Evolutionary conservation across 2,888 invertebrate species (phyloP).

Genomic region (Nomada fabriciana): DNA sequence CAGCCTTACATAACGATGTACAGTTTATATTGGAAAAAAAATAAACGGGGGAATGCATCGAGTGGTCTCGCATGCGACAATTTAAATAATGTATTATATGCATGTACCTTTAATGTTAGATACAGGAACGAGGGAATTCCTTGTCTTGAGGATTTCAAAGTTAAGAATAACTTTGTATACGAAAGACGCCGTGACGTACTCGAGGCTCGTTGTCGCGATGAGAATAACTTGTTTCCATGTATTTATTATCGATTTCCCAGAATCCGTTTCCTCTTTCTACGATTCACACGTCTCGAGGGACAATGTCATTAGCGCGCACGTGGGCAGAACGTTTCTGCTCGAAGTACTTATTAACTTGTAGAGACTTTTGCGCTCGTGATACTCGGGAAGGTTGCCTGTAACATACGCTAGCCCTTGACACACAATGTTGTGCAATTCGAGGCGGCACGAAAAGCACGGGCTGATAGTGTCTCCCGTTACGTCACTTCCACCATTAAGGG

Average conservation of each 20-base stretch:
- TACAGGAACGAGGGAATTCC: background rate
- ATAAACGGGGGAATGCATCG: background rate
- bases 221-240: background rate
- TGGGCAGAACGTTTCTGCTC: background rate
- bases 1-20: slow-evolving; percentile 22
- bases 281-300: background rate
- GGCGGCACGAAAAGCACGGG: slow-evolving; percentile 72
- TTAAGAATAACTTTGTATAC: background rate
- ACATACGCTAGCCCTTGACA: slow-evolving; percentile 79
- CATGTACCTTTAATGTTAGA: background rate
- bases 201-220: background rate
- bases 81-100: background rate
- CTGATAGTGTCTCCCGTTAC: slow-evolving; percentile 66
- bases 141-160: background rate
- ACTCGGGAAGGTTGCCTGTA: slow-evolving; percentile 32
- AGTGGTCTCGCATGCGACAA: background rate
- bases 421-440: slow-evolving; percentile 76
- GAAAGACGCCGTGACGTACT: background rate
- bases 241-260: slow-evolving; percentile 32
- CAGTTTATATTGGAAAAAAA: slow-evolving; percentile 9
- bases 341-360: slow-evolving; percentile 68
- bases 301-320: slow-evolving; percentile 1
- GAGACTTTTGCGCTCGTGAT: slow-evolving; percentile 57
- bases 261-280: background rate
- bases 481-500: slow-evolving; percentile 65